Conservation (phyloP, 2,888 invertebrate genomes). For the Caenorhabditis sp. region DNA sequence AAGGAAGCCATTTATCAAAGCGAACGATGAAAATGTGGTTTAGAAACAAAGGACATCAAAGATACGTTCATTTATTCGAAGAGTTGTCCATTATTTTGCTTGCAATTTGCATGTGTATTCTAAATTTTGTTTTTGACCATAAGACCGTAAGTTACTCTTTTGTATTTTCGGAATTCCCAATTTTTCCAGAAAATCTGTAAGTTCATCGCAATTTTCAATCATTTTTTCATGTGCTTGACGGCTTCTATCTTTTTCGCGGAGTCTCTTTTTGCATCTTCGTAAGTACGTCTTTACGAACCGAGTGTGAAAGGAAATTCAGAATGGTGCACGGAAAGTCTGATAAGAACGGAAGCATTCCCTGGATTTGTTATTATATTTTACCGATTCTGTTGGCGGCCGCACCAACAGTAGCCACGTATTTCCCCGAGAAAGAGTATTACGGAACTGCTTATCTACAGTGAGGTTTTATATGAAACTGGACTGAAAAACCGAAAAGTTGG, state of each 20-base stretch:
- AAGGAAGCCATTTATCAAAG: not conserved
- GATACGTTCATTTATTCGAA: conserved; percentile 65
- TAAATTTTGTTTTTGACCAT: conserved; percentile 53
- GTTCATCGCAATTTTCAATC: conserved; percentile 56
- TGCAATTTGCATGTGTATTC: conserved; percentile 56
- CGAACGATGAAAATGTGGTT: not conserved
- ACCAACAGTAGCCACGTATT: conserved; percentile 60
- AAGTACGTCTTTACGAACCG: conserved; percentile 6
- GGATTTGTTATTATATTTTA: conserved; percentile 59
- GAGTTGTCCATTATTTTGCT: conserved; percentile 63
- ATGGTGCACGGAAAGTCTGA: conserved; percentile 64
- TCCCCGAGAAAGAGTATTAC: conserved; percentile 59
- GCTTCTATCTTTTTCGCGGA: conserved; percentile 63
- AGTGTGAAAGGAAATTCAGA: conserved; percentile 19
- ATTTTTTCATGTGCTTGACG: conserved; percentile 64
- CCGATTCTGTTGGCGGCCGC: conserved; percentile 59
- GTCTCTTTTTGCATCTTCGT: conserved; percentile 67
- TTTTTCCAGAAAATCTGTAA: conserved; percentile 62
- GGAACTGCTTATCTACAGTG: conserved; percentile 59
- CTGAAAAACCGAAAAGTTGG: no score
- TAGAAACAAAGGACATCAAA: conserved; percentile 67
- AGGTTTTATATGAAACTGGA: no score
- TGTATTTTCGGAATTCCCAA: not conserved
- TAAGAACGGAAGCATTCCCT: conserved; percentile 63
- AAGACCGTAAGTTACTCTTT: conserved; percentile 14